These are phyloP conservation scores for Tethya wilhelma DNA, from an alignment of 37 sponge, comb jelly and placozoan genomes.

Conservation along the genomic window DNA sequence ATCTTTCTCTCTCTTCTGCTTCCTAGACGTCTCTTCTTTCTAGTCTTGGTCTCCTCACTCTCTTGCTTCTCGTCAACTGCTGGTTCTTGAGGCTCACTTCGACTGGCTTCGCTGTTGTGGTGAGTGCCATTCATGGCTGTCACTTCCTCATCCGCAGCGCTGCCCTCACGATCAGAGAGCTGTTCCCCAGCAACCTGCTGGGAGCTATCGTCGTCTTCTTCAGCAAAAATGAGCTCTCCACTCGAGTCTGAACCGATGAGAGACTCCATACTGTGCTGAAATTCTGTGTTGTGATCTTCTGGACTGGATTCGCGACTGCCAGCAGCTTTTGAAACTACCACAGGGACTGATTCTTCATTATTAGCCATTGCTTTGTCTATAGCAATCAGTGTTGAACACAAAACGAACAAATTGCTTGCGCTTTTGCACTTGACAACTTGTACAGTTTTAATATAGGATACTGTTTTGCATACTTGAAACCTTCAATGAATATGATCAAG, in stretches of 20 bases:
- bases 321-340: not conserved
- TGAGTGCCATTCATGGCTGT: not conserved
- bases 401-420: no score
- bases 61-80: not conserved
- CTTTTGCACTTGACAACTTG: no score
- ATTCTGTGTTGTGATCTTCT: not conserved
- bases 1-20: slow-evolving; percentile 21
- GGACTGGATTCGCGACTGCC: not conserved
- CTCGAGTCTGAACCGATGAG: slow-evolving; percentile 21
- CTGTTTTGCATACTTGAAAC: no score
- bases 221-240: slow-evolving; percentile 3
- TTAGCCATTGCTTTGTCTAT: not conserved
- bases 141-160: not conserved
- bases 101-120: not conserved
- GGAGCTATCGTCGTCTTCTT: not conserved
- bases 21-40: not conserved
- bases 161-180: no score
- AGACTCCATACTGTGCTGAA: slow-evolving; percentile 18
- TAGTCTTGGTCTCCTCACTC: not conserved
- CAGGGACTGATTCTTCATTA: not conserved
- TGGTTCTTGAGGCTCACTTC: not conserved
- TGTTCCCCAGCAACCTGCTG: no score
- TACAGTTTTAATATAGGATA: no score
- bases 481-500: no score
- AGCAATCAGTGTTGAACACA: no score